Base-by-base conservation (phyloP, 2,888 invertebrate species). In the Luffia ferchaultella region DNA sequence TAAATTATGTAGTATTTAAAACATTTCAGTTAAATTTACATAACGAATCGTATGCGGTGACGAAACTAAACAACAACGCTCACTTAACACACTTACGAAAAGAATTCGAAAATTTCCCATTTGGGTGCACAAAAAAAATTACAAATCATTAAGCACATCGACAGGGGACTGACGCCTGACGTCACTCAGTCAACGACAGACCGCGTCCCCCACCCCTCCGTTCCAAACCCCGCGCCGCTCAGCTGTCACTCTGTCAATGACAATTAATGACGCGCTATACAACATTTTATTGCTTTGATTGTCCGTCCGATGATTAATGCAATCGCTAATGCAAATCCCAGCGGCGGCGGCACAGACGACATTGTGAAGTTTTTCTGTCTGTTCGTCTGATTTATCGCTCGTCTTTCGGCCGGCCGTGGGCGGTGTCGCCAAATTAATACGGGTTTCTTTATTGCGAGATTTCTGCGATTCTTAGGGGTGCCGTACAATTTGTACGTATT, bases 301-400 rank as follows among this genome's bases (percentile, higher is more conserved):
- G 77, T 78, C 19, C 45, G 18, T 49, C 42, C 19, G 66, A 82
- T 83, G 83, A 83, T 83, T 80, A 83, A 82, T 83, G 83, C 65
- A 78, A 76, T 73, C 73, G 68, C 80, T 83, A 82, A 83, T 83
- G 82, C 82, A 82, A 83, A 83, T 82, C 78, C 72, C 63, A 62
- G 59, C 65, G 62, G 63, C 58, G 63, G 18, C 41, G 66, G 71
- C 80, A 82, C 80, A 76, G 60, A 64, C 60, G 50, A 57, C 62
- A 67, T 73, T 77, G 74, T 73, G 58, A 62, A 7, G 16, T 18
- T 18, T 49, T 45, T 49, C 30, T 49, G 30, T 30, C 30, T 30
- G 30, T 30, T 12, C 41, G 44, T 18, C 50, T 40, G 51, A 43
- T 47, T 44, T 46, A 50, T 46, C n/a, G 20, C 16, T 1, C 19